Base-by-base conservation (phyloP, 1,140 invertebrate species). In the Lucilia sericata region DNA sequence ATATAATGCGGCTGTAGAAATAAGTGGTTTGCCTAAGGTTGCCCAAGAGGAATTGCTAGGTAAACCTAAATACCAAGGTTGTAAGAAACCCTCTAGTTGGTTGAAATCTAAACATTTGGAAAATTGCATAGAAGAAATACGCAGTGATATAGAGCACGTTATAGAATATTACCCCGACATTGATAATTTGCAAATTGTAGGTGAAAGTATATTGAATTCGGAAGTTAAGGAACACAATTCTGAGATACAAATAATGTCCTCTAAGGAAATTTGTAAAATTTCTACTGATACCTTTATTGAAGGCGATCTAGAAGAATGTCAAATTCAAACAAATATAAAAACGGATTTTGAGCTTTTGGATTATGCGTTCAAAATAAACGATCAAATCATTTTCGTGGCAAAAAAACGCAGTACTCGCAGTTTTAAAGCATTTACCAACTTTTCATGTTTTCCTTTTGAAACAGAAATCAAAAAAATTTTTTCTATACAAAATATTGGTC, bases 401-500 rank as follows among this genome's bases (percentile, higher is more conserved):
- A 42, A 42, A 0, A 12, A 36, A 81, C 42, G 42, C 0, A 2
- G 42, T 14, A n/a, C 82, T 19, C 47, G 4, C 0, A 85, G 14
- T 12, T 2, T 34, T 17, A 4, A 84, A 13, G 82, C 3, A 88
- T 3, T 19, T 86, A 9, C 34, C 85, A 0, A 7, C 49, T 19
- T 89, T 90, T 19, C 80, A 88, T 17, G 88, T 17, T 75, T 86
- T 2, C 88, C 89, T 0, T 90, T 83, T 78, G 70, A 88, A 25
- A 60, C 60, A 0, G 82, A 85, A 1, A 0, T 84, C 0, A 85
- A 86, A 82, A 76, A 86, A 0, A 84, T 89, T 3, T 14, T 90
- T 21, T 84, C 84, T 34, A 12, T 90, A 7, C 87, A 90, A 74
- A 90, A 90, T 49, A 81, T 90, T 4, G 88, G 89, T 5, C 70